These are phyloP conservation scores for Leptinotarsa tumamoca DNA, from an alignment of 2,888 invertebrate species.

Conservation along the genomic window DNA sequence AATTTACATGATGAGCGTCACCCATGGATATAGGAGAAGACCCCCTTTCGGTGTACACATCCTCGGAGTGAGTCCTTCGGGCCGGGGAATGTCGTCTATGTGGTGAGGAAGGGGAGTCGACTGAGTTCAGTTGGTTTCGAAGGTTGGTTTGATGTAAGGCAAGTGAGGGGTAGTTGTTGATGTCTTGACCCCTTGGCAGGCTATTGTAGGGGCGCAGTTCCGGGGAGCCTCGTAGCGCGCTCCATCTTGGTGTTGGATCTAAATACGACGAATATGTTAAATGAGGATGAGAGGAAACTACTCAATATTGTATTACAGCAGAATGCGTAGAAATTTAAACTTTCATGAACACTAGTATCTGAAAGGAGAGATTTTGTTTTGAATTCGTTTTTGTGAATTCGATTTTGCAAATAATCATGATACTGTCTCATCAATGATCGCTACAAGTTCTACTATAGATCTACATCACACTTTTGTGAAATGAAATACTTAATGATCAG, in stretches of 20 bases:
- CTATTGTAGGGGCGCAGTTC: slow-evolving; percentile 73
- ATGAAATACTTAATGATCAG: too few species aligned
- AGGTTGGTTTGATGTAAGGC: slow-evolving; percentile 54
- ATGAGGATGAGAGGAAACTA: too few species aligned
- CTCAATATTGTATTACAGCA: too few species aligned
- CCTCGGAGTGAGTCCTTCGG: slow-evolving; percentile 61
- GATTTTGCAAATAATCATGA: too few species aligned
- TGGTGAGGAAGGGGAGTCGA: slow-evolving; percentile 26
- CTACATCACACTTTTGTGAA: too few species aligned
- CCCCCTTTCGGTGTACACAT: slow-evolving; percentile 58
- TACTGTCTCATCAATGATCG: too few species aligned
- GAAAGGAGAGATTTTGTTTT: too few species aligned
- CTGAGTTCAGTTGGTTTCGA: slow-evolving; percentile 41
- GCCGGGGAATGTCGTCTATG: slow-evolving; percentile 45
- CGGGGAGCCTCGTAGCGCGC: slow-evolving; percentile 68
- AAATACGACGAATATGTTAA: neutral
- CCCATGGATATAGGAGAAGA: slow-evolving; percentile 3
- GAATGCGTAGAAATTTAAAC: too few species aligned
- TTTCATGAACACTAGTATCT: too few species aligned
- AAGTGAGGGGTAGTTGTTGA: slow-evolving; percentile 64
- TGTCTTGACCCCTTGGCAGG: slow-evolving; percentile 71
- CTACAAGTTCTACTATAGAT: too few species aligned
- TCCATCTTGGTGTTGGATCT: slow-evolving; percentile 71
- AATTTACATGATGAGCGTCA: neutral
- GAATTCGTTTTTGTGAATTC: too few species aligned